These are phyloP conservation scores for Glandiceps talaboti DNA, from an alignment of 53 echinoderm and acorn worm genomes.

Conservation along the genomic window DNA sequence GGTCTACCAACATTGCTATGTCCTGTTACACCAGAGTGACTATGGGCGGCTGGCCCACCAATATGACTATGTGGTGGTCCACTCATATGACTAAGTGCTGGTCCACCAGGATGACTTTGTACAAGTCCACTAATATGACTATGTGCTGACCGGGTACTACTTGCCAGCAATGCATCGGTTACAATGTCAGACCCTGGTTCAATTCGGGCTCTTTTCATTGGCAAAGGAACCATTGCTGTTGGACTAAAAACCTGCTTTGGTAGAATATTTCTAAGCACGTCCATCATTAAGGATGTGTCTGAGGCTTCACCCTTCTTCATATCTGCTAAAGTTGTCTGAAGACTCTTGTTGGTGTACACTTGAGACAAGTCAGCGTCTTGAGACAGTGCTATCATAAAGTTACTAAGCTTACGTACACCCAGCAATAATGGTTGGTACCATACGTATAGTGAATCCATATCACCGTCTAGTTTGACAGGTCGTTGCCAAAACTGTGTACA, in stretches of 20 bases:
- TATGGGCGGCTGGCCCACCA: too few species aligned
- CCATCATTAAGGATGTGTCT: neutral
- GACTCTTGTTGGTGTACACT: neutral
- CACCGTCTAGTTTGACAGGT: neutral
- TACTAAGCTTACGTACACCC: neutral
- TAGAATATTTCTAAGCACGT: neutral
- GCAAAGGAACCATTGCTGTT: neutral
- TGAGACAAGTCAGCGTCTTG: neutral
- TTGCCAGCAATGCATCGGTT: too few species aligned
- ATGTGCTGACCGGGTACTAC: too few species aligned
- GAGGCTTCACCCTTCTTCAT: neutral
- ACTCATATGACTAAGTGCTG: too few species aligned
- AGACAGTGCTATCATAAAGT: neutral
- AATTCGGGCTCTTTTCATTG: neutral
- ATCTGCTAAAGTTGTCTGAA: neutral
- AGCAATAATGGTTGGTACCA: neutral
- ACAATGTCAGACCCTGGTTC: too few species aligned
- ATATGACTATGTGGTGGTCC: too few species aligned
- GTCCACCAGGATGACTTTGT: too few species aligned
- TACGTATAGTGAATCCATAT: neutral
- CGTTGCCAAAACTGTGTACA: neutral
- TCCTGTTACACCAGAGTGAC: too few species aligned
- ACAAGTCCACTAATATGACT: too few species aligned
- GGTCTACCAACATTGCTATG: too few species aligned
- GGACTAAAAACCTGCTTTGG: neutral